A percentile compares a stretch with the other conserved stretches of the same genome.
phyloP scores from a whole-genome alignment of 1,140 invertebrate species.

The Metopolophium dirhodum region DNA sequence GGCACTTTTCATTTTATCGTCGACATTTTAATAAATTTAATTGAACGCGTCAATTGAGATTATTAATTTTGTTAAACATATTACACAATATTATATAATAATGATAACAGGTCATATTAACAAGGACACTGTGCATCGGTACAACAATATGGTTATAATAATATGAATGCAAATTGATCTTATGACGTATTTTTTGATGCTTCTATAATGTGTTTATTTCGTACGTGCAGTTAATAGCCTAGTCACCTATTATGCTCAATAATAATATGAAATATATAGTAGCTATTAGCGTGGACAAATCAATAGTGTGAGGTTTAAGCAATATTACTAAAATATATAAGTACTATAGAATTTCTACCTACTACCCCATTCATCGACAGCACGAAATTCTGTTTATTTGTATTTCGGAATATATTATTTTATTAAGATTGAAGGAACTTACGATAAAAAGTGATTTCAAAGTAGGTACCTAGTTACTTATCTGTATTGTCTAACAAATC shows the following conservation, averaged over 20 bases:
- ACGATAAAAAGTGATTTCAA: too few relatives aligned
- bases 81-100: neutral
- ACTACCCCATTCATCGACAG: too few relatives aligned
- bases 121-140: neutral
- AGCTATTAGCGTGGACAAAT: neutral
- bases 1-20: neutral
- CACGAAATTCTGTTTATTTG: too few relatives aligned
- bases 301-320: neutral
- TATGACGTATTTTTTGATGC: neutral
- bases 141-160: neutral
- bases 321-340: neutral
- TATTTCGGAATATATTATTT: too few relatives aligned
- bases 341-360: too few relatives aligned
- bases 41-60: neutral
- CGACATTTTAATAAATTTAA: neutral
- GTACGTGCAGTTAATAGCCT: neutral
- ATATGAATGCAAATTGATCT: conserved; percentile 14
- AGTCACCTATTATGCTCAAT: neutral
- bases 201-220: neutral
- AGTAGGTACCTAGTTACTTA: neutral
- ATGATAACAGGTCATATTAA: neutral
- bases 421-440: too few relatives aligned
- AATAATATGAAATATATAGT: neutral
- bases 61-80: neutral
- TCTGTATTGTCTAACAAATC: neutral